These are phyloP conservation scores for Sycophaga agraensis DNA, from an alignment of 1,140 invertebrate genomes.

Conservation along the genomic window DNA sequence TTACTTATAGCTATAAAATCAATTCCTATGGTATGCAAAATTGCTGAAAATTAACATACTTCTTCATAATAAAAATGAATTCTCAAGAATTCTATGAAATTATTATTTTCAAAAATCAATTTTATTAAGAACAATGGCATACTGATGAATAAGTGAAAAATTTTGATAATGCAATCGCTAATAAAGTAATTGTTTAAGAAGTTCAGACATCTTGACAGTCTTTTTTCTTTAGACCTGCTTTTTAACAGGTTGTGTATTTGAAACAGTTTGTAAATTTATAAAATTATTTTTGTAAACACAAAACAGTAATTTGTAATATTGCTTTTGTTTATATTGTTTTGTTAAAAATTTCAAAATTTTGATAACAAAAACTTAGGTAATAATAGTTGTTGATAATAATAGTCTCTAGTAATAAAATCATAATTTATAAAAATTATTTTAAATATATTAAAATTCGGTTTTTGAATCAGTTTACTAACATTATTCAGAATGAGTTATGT, in stretches of 20 bases:
- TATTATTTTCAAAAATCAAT: constrained; percentile 36
- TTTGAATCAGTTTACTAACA: not conserved
- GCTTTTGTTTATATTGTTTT: too few relatives aligned
- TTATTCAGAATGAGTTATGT: not conserved
- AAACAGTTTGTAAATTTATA: constrained; percentile 18
- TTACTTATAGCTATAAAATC: constrained; percentile 31
- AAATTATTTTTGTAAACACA: too few relatives aligned
- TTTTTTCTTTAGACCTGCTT: constrained; percentile 37
- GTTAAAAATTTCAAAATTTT: constrained; percentile 4
- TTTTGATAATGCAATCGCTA: constrained; percentile 50
- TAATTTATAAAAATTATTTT: not conserved
- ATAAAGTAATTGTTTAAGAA: constrained; percentile 48
- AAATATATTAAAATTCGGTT: not conserved
- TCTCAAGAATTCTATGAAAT: constrained; percentile 31
- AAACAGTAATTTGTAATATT: constrained; percentile 2
- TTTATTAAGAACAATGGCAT: constrained; percentile 34
- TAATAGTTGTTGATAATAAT: not conserved
- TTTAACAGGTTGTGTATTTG: not conserved
- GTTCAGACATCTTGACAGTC: constrained; percentile 35
- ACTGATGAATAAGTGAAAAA: constrained; percentile 41
- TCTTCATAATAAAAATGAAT: constrained; percentile 30
- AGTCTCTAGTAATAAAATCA: not conserved
- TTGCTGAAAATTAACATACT: constrained; percentile 20
- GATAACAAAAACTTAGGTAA: not conserved
- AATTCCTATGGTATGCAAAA: constrained; percentile 36